Percentiles rank a stretch among this genome's conserved stretches.
phyloP scores from a whole-genome alignment of 1,140 invertebrate genomes.

The silkworm (Bombyx mori) region ASM3026992v2 NC_085131.1:5345001-5345500 shows the following conservation, averaged over 20 bases:
- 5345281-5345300: conserved; percentile 66
- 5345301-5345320: conserved; percentile 39
- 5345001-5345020: conserved; percentile 88
- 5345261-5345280: conserved; percentile 67
- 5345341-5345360: conserved; percentile 70
- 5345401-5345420: no score
- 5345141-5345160: conserved; percentile 37
- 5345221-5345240: conserved; percentile 25
- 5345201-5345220: conserved; percentile 34
- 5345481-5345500: no score
- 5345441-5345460: no score
- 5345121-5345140: conserved; percentile 41
- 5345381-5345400: conserved; percentile 29
- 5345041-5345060: not conserved
- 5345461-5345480: no score
- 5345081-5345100: no score
- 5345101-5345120: conserved; percentile 11
- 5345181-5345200: conserved; percentile 25
- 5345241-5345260: conserved; percentile 24
- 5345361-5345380: conserved; percentile 71
- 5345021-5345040: conserved; percentile 35
- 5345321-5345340: conserved; percentile 67
- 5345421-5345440: no score
- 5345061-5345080: no score
- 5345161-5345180: conserved; percentile 27